Base-by-base conservation (phyloP, 2,113 vertebrate species). In the Micromys minutus region DNA sequence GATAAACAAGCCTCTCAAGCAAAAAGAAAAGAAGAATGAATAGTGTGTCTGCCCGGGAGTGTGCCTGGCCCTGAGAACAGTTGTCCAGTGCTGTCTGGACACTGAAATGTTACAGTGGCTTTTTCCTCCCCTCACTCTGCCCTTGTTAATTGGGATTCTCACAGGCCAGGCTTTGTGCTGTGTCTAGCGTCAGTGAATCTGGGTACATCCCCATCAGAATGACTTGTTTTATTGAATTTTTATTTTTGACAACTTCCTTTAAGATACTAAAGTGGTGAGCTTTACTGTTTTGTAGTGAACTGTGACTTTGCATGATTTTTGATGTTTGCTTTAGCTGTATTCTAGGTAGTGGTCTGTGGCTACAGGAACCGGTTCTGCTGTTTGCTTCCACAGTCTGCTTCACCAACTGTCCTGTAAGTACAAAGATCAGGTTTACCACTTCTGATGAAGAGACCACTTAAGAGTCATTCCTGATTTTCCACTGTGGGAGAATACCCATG, bases 11-110 rank as follows among this genome's bases (percentile, higher is more conserved):
- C 99, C 99, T 96, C 98, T 99, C 59, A 99, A 99, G 98, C 99
- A 99, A 97, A 99, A 99, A 98, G 99, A 99, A 96, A 99, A 99
- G 99, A 99, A 99, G 98, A 99, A 99, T 15, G 99, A 99, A 95
- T 99, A 98, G 99, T 95, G 22, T 34, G 7, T 71, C 65, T 69
- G 92, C 74, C n/a, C 94, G 96, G 19, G 86, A 83, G 59, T 91
- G 15, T 71, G 91, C 93, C 83, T 97, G 97, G 97, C 94, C 52
- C 59, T 97, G 97, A 98, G 97, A 98, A 95, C 97, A 97, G 97
- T 96, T 93, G n/a, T 95, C 22, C 94, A 96, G 90, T 94, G 97
- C 84, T 85, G 0, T 89, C 52, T 84, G 94, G 95, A 94, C 95
- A 71, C 94, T 98, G 90, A 97, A 97, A 97, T 65, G 95, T 97